Percentiles rank a stretch among this genome's conserved stretches.
Conservation (phyloP, 2,113 vertebrate species). For the Anoura caudifer region DNA sequence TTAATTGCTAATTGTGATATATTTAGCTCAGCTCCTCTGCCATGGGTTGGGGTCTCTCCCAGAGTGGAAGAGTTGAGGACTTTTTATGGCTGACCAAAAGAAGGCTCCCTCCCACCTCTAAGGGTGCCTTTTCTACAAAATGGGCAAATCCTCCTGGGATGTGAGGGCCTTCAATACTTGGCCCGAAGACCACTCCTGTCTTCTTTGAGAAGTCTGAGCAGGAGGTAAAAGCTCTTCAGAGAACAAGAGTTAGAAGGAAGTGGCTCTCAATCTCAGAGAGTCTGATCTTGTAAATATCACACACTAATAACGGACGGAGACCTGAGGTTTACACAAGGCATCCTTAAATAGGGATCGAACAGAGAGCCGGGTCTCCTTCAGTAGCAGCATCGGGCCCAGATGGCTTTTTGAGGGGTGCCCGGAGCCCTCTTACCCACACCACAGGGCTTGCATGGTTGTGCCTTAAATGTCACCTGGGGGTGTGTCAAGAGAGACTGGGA, state of each 20-base stretch:
- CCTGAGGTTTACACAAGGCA: not conserved
- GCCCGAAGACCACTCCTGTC: fast-evolving
- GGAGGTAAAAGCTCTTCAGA: not conserved
- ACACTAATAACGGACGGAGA: not conserved
- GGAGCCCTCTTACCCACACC: not conserved
- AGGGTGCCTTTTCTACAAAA: not conserved
- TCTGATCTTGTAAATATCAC: not conserved
- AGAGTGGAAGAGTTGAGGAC: not conserved
- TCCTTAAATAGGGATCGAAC: no score
- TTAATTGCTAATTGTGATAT: not conserved
- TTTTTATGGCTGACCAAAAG: not conserved
- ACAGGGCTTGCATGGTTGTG: not conserved
- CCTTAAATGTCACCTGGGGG: not conserved
- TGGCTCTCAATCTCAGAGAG: not conserved
- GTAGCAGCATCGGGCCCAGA: fast-evolving
- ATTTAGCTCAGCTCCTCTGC: not conserved
- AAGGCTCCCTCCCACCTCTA: not conserved
- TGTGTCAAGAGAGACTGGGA: not conserved
- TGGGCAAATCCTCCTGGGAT: not conserved
- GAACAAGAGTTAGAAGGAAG: not conserved
- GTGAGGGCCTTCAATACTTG: fast-evolving
- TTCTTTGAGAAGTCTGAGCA: not conserved
- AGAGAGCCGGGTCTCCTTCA: not conserved
- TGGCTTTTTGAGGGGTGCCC: not conserved
- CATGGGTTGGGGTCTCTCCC: not conserved